Base-by-base conservation (phyloP, 2,797 vertebrate genomes). In the Enteromius afrohamiltoni region DNA sequence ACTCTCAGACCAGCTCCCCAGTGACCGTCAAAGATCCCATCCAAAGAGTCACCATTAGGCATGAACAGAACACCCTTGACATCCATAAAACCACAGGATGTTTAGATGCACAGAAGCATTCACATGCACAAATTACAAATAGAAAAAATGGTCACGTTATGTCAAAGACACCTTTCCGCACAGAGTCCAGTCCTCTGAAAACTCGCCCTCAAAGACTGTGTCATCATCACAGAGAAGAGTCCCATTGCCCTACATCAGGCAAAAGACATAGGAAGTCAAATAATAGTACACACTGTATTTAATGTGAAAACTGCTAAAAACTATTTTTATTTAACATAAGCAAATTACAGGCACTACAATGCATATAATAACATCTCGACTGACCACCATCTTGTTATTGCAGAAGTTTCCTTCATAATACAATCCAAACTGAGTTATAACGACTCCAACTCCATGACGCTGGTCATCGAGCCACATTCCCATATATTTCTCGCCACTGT, bases 401-500 rank as follows among this genome's bases (percentile, higher is more conserved):
- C 86, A 96, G 91, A 98, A 99, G 80, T 93, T 92, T 84, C 98
- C 98, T 91, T 99, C 98, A 6, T 95, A 98, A 90, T 99, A 99
- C 11, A 97, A 88, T 8, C 98, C 96, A 87, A 96, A 95, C 91
- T 99, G 98, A 5, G 97, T 99, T 83, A 99, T 95, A 6, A 99
- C 95, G 17, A 97, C 94, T 6, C 96, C 96, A 1, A 88, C 95
- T 71, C 98, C 97, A 49, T 98, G 96, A 26, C 96, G 95, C 77
- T 95, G 90, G 79, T 98, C 97, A 10, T 99, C 98, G 85, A 94
- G 91, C 98, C 98, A 99, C 93, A 95, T 92, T 16, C 98, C 98
- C 96, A 99, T 98, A 86, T 98, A 99, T 89, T 99, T 99, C 88
- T 99, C 96, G 73, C 98, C 98, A 88, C 98, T 99, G 88, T 19